phyloP scores from a whole-genome alignment of 2,888 invertebrate genomes.

The Ectemnius continuus region DNA sequence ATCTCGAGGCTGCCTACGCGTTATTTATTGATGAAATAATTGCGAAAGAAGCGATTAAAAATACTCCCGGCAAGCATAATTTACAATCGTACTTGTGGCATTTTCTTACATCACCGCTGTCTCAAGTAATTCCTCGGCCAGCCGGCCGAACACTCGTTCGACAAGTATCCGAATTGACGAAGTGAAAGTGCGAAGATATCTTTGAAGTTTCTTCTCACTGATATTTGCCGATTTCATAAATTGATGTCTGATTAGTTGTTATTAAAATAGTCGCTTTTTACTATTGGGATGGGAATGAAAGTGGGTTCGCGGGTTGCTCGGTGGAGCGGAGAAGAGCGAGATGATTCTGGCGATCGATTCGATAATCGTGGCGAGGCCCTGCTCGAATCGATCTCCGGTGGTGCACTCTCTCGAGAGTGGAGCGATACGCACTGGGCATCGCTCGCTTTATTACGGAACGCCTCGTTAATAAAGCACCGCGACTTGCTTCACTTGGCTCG shows the following conservation, averaged over 20 bases:
- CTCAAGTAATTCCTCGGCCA: too few species aligned
- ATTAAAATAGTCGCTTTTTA: too few species aligned
- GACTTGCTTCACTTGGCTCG: slow-evolving; percentile 42
- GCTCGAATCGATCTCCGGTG: slow-evolving; percentile 56
- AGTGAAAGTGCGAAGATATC: too few species aligned
- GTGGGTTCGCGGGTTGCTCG: too few species aligned
- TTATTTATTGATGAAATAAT: slow-evolving; percentile 47
- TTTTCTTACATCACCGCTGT: not conserved
- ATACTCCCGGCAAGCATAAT: not conserved
- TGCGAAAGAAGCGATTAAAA: slow-evolving; percentile 37
- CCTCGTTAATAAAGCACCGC: slow-evolving; percentile 66
- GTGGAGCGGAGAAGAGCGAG: slow-evolving; percentile 48
- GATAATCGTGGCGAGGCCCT: slow-evolving; percentile 63
- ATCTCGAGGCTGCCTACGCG: slow-evolving; percentile 26
- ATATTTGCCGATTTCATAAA: too few species aligned
- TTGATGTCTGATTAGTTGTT: too few species aligned
- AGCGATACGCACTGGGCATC: slow-evolving; percentile 52
- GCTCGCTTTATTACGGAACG: slow-evolving; percentile 65
- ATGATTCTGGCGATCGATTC: slow-evolving; percentile 61
- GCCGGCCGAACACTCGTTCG: too few species aligned
- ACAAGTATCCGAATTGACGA: too few species aligned
- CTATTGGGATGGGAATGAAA: too few species aligned
- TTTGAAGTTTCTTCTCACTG: too few species aligned
- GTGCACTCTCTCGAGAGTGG: slow-evolving; percentile 48
- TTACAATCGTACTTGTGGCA: slow-evolving; percentile 1